Percentiles rank a stretch among this genome's conserved stretches.
Conservation (phyloP, 2,888 invertebrate species). For the Odontothrips loti region DNA sequence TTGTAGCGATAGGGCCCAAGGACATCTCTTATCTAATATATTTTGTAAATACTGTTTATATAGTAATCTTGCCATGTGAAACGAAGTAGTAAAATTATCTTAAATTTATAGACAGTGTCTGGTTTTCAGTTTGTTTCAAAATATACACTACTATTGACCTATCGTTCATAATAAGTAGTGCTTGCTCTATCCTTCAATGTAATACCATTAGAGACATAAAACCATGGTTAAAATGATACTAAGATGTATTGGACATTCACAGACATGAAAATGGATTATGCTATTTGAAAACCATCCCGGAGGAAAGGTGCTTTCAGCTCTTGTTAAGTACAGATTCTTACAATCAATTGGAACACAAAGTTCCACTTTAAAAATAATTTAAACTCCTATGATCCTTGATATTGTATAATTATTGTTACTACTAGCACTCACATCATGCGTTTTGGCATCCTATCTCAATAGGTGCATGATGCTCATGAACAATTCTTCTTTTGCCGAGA, state of each 20-base stretch:
- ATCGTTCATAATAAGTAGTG: slow-evolving; percentile 14
- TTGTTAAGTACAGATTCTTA: not conserved
- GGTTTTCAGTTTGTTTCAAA: slow-evolving; percentile 10
- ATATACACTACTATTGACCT: slow-evolving; percentile 8
- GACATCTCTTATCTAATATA: slow-evolving; percentile 25
- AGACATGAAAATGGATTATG: not conserved
- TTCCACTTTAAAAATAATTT: slow-evolving; percentile 9
- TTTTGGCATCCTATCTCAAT: not conserved
- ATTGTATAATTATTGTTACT: slow-evolving; percentile 24
- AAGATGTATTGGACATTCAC: slow-evolving; percentile 11
- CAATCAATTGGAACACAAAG: slow-evolving; percentile 8
- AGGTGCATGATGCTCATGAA: slow-evolving; percentile 3
- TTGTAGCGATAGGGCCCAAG: slow-evolving; percentile 22
- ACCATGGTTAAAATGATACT: slow-evolving; percentile 1
- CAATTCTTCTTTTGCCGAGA: not conserved
- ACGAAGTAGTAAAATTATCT: slow-evolving; percentile 13
- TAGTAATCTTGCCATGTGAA: slow-evolving; percentile 17
- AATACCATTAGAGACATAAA: not conserved
- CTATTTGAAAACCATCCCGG: not conserved
- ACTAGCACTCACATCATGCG: slow-evolving; percentile 11
- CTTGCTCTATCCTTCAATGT: slow-evolving; percentile 13
- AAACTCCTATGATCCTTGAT: slow-evolving; percentile 13
- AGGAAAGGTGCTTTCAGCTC: slow-evolving; percentile 2
- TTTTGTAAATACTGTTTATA: slow-evolving; percentile 25
- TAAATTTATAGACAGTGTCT: slow-evolving; percentile 7